Conservation (phyloP, 2,113 vertebrate genomes). For the Perca fluviatilis region DNA sequence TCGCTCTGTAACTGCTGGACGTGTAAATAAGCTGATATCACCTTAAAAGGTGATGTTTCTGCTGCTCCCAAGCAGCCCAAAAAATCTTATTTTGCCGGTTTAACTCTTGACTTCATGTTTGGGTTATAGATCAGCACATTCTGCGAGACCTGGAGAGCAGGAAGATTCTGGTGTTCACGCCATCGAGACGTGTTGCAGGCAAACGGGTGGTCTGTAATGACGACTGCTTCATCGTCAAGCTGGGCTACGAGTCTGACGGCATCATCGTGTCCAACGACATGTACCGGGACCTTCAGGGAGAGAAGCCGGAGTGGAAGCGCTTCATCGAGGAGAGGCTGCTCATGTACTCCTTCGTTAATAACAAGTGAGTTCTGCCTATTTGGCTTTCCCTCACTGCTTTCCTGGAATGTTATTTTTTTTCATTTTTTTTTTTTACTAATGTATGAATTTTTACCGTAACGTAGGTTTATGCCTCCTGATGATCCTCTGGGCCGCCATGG, state of each 20-base stretch:
- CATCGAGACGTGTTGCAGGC: constrained; percentile 90
- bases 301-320: constrained; percentile 92
- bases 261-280: constrained; percentile 95
- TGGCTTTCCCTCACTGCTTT: not conserved
- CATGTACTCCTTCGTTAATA: constrained; percentile 97
- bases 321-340: constrained; percentile 95
- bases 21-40: not conserved
- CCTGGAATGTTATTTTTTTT: not conserved
- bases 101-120: not conserved
- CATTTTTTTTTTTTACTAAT: not conserved
- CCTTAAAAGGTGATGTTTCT: not conserved
- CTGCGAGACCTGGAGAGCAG: constrained; percentile 93
- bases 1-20: not conserved
- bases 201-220: constrained; percentile 95
- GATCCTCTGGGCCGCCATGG: constrained; percentile 95
- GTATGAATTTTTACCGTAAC: not conserved
- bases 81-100: not conserved
- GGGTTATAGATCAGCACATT: constrained; percentile 91
- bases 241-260: constrained; percentile 90
- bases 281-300: constrained; percentile 92
- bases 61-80: too few relatives aligned
- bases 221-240: constrained; percentile 93
- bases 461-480: constrained; percentile 97
- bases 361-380: constrained; percentile 87
- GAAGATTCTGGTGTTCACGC: constrained; percentile 95